Evolutionary conservation across 2,888 invertebrate genomes (phyloP).

Genomic region (Trichopoda pennipes): DNA sequence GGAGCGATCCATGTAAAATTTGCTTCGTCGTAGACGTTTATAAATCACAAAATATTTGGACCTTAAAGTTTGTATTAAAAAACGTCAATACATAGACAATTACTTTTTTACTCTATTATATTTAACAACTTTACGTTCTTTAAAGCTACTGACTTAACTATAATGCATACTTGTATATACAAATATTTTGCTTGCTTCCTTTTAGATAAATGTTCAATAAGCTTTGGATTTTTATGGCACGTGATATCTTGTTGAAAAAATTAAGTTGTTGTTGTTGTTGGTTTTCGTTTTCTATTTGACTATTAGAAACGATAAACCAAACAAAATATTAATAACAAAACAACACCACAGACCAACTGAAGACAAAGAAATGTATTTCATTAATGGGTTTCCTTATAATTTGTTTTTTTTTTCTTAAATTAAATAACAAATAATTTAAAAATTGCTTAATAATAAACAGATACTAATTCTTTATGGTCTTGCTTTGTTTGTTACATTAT

Average conservation of each 20-base stretch:
- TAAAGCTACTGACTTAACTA: constrained; percentile 4
- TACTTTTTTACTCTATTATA: not conserved
- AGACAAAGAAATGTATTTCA: constrained; percentile 60
- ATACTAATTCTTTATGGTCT: constrained; percentile 44
- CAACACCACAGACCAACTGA: constrained; percentile 51
- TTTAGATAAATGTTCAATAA: constrained; percentile 63
- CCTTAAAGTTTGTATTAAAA: too few relatives aligned
- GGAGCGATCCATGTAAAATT: too few relatives aligned
- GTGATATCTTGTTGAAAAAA: constrained; percentile 64
- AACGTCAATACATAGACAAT: too few relatives aligned
- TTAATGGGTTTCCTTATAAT: constrained; percentile 60
- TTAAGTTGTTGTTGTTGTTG: constrained; percentile 62
- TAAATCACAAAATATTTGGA: too few relatives aligned
- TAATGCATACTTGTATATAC: not conserved
- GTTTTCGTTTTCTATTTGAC: constrained; percentile 38
- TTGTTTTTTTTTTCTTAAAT: constrained; percentile 31
- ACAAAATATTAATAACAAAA: constrained; percentile 11
- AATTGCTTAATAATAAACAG: constrained; percentile 53
- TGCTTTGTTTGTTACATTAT: constrained; percentile 15
- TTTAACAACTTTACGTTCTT: not conserved
- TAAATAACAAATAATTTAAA: constrained; percentile 47
- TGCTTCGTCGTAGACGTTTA: too few relatives aligned
- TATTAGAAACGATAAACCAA: constrained; percentile 47
- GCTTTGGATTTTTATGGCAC: constrained; percentile 64
- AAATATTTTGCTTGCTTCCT: constrained; percentile 23